Evolutionary conservation across 2,888 invertebrate genomes (phyloP).

Genomic region (Scaptodrosophila latifasciaeformis): DNA sequence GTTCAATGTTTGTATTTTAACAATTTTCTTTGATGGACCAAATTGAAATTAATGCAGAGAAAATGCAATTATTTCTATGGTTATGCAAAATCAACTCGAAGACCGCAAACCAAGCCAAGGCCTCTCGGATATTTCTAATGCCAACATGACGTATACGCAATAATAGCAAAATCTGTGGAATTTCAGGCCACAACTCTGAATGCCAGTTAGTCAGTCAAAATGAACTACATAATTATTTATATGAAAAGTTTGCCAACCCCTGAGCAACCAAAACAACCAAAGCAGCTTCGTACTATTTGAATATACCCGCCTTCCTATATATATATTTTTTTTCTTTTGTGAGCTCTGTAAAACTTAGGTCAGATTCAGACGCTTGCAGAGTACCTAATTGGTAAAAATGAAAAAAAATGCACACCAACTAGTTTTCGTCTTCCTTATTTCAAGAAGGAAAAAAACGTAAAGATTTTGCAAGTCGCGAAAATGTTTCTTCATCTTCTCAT

Average conservation of each 20-base stretch:
- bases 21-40: constrained; percentile 35
- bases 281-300: constrained; percentile 10
- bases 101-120: no score
- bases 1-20: no score
- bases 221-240: constrained; percentile 43
- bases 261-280: no score
- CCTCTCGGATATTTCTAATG: neutral
- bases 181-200: neutral
- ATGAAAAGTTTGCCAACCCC: neutral
- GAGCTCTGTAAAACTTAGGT: no score
- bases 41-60: constrained; percentile 13
- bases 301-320: neutral
- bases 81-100: no score
- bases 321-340: no score
- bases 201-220: constrained; percentile 15
- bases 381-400: constrained; percentile 49
- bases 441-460: neutral
- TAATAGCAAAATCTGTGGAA: neutral
- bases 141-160: constrained; percentile 15
- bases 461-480: constrained; percentile 43
- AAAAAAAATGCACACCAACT: no score
- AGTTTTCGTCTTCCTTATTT: neutral
- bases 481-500: constrained; percentile 28
- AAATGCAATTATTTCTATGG: constrained; percentile 32
- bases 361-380: constrained; percentile 20